Evolutionary conservation across 2,797 vertebrate genomes (phyloP), one percentile per base, ranked within the genome.

Genomic region (Alexandromys oeconomus): DNA sequence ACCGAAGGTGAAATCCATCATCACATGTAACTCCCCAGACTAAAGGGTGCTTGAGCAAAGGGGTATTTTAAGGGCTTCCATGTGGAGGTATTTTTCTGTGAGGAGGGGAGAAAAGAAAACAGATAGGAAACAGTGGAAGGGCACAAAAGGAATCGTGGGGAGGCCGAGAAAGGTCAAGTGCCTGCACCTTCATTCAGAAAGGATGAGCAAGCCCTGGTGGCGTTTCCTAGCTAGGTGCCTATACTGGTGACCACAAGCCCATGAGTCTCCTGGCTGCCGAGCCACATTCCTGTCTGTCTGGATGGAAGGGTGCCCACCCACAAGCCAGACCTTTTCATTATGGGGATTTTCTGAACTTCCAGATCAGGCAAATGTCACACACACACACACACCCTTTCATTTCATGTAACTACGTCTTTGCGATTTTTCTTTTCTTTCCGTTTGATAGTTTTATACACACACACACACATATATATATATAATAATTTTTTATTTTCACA

Each of bases 241-340:
- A 19, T 85, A 87, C 84, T 14, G 73, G 92, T 89, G 86, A 61
- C 27, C 97, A 40, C 7, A 25, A 61, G 59, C 80, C 92, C 92
- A 67, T 91, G 67, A 61, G 13, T 79, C 96, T 98, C 57, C 91
- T 96, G 63, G 81, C 43, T 93, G 95, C 82, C 59, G 9, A 6
- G 27, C 27, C 31, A 74, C 92, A 92, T 96, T 98, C 96, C 95
- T 7, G 59, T 87, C 96, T 10, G 92, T 97, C 89, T 97, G 87
- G 97, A 88, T 79, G 95, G 93, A 98, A 97, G 90, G 27, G 81
- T 21, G 37, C 37, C 48, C 21, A 96, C 85, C 29, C 88, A 93
- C 89, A 96, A 89, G 57, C 76, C 84, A 97, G 94, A 96, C 43
- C 59, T 85, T 95, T 95, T 97, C 87, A 81, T 84, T 91, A 87